phyloP scores from a whole-genome alignment of 2,797 vertebrate genomes.

The Sciurus vulgaris region DNA sequence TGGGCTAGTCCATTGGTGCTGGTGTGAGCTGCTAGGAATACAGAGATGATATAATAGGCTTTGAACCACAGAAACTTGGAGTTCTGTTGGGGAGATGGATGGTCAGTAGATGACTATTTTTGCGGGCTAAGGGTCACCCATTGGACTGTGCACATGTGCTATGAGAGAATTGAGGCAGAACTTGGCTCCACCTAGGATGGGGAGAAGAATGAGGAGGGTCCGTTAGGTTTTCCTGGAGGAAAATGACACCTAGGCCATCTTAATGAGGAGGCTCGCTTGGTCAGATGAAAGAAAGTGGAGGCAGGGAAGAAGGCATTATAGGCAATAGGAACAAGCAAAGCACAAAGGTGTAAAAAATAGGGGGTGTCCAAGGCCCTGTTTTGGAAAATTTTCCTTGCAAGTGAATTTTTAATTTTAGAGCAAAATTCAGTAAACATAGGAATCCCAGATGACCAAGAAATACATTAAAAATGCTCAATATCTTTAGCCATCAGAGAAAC shows the following conservation, averaged over 20 bases:
- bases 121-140: neutral
- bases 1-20: neutral
- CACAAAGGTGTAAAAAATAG: accelerated
- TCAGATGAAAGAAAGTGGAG: neutral
- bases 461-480: neutral
- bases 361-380: neutral
- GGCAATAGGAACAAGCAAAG: neutral
- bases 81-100: neutral
- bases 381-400: neutral
- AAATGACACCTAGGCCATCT: neutral
- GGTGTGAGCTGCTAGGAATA: neutral
- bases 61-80: neutral
- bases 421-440: slow-evolving; percentile 3
- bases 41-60: neutral
- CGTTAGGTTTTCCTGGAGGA: neutral
- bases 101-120: neutral
- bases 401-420: neutral
- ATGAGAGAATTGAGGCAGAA: neutral
- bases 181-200: no score
- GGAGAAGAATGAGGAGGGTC: neutral
- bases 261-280: neutral
- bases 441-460: neutral
- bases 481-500: neutral
- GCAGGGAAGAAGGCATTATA: neutral
- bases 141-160: accelerated